Base-by-base conservation (phyloP, 2,888 invertebrate genomes). In the Nudaria mundana region DNA sequence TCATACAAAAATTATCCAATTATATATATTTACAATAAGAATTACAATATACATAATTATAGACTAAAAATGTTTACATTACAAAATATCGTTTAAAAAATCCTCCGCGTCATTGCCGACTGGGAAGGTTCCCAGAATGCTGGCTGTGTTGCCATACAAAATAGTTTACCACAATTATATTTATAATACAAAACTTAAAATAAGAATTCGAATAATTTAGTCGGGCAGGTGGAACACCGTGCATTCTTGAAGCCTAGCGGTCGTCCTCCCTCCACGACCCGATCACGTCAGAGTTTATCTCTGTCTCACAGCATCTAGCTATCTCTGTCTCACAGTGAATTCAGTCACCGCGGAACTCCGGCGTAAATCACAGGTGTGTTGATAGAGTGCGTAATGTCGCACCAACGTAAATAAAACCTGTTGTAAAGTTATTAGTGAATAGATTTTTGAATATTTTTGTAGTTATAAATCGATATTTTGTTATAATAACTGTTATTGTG, bases 221-320 rank as follows among this genome's bases (percentile, higher is more conserved):
- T 54, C 51, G 54, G 41, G 63, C 73, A 77, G 73, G 63, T 70
- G 42, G 67, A 76, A 49, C 81, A 79, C 48, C 70, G 77, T 77
- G 83, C 76, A 75, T 69, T 82, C 79, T 76, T 80, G 72, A 73
- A 74, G 72, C 71, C 66, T 71, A 76, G 79, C 78, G 74, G 76
- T 81, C 67, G 77, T 77, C 78, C 81, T 81, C 83, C 82, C 80
- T 81, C 76, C 73, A 80, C 79, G 67, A 80, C 76, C 73, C 79
- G 67, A 80, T 76, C 73, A 80, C 81, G 67, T 71, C 65, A 75
- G 54, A 37, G 47, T 44, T 46, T 73, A 61, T 85, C 83, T 86
- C 84, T 71, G 53, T 85, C 75, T 62, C 55, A 50, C 80, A 56
- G 62, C 70, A 74, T 82, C 67, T 54, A 69, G 62, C 78, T 59